Conservation (phyloP, 2,113 vertebrate species). For the Poeciliopsis retropinna region DNA sequence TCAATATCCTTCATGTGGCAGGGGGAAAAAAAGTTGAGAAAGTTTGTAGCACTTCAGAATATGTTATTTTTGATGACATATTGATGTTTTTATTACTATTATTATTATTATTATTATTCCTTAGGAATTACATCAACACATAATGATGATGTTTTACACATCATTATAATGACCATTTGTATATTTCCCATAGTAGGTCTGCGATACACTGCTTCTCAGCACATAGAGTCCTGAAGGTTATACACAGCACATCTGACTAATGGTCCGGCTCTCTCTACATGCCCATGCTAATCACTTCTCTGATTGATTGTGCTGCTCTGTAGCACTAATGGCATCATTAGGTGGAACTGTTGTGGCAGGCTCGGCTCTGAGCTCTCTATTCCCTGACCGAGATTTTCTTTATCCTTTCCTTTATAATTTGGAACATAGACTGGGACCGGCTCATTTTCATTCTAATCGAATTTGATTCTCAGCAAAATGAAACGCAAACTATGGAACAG, state of each 20-base stretch:
- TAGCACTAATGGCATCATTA: conserved; percentile 77
- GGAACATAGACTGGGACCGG: conserved; percentile 28
- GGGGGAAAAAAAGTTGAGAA: conserved; percentile 1
- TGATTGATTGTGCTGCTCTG: conserved; percentile 70
- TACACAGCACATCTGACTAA: conserved; percentile 66
- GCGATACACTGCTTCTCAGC: background rate
- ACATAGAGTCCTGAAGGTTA: conserved; percentile 62
- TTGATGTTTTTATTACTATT: background rate
- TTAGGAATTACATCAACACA: background rate
- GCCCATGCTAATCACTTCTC: conserved; percentile 74
- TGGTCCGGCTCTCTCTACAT: conserved; percentile 63
- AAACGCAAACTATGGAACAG: background rate
- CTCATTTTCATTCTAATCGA: conserved; percentile 44
- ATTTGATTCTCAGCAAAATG: conserved; percentile 26
- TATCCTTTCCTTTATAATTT: conserved; percentile 47
- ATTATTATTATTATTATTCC: background rate
- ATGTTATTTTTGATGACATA: background rate
- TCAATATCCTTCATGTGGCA: background rate
- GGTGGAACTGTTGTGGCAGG: conserved; percentile 64
- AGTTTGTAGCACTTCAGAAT: background rate
- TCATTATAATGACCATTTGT: conserved; percentile 18
- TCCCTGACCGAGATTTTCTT: conserved; percentile 41
- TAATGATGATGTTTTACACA: conserved; percentile 8
- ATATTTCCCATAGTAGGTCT: conserved; percentile 4
- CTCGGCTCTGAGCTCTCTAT: conserved; percentile 53